Conservation (phyloP, 2,888 invertebrate genomes). For the Lordiphosa fenestrarum region DNA sequence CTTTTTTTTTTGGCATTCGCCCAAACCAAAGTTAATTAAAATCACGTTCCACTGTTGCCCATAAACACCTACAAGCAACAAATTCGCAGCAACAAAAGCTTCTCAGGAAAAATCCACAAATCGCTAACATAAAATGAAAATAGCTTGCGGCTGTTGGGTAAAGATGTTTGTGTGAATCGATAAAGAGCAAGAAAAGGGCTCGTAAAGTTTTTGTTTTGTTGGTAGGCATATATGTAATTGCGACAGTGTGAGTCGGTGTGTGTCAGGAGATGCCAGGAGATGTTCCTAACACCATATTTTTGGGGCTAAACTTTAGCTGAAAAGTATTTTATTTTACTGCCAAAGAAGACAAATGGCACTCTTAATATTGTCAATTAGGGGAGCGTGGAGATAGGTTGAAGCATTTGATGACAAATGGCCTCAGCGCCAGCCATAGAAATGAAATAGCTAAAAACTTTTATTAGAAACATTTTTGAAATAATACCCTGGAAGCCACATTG, state of each 20-base stretch:
- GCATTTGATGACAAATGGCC: not conserved
- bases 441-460: no score
- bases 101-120: slow-evolving; percentile 26
- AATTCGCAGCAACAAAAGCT: slow-evolving; percentile 10
- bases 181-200: slow-evolving; percentile 30
- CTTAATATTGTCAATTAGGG: slow-evolving; percentile 22
- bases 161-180: slow-evolving; percentile 54
- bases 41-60: slow-evolving; percentile 35
- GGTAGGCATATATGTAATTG: not conserved
- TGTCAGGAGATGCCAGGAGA: slow-evolving; percentile 1
- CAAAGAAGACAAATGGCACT: slow-evolving; percentile 13
- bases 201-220: slow-evolving; percentile 37
- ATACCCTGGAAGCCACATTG: no score
- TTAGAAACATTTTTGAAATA: no score
- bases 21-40: slow-evolving; percentile 48
- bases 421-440: no score
- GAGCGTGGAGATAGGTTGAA: slow-evolving; percentile 1
- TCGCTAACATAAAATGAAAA: slow-evolving; percentile 39
- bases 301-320: slow-evolving; percentile 9
- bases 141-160: slow-evolving; percentile 29
- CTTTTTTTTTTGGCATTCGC: not conserved
- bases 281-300: not conserved
- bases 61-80: slow-evolving; percentile 35
- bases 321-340: slow-evolving; percentile 18
- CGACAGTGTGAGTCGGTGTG: slow-evolving; percentile 1